Percentiles rank a stretch among this genome's conserved stretches.
Evolutionary conservation across 2,888 invertebrate genomes (phyloP).

Genomic region (Microctonus hyperodae): DNA sequence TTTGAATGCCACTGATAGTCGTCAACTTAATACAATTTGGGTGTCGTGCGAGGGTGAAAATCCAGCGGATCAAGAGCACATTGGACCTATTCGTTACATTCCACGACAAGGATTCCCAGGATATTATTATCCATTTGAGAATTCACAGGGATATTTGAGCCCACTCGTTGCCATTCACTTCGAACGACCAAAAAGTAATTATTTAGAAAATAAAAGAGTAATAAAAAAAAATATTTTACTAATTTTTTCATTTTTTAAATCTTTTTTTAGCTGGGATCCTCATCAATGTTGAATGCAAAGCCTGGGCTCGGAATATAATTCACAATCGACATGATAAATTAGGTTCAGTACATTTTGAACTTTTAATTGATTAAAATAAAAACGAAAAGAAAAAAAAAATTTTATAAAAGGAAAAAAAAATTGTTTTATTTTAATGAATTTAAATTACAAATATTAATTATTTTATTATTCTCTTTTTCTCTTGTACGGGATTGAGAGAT

Average conservation of each 20-base stretch:
- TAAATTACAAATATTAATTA: neutral
- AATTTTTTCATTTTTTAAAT: constrained; percentile 22
- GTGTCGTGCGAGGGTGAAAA: constrained; percentile 95
- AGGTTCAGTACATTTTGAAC: constrained; percentile 78
- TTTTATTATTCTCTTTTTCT: neutral
- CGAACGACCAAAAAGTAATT: constrained; percentile 81
- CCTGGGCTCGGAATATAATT: constrained; percentile 74
- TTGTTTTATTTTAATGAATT: neutral
- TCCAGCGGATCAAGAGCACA: constrained; percentile 90
- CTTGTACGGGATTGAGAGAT: neutral
- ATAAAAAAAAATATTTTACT: neutral
- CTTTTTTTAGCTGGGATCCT: constrained; percentile 67
- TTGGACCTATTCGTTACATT: constrained; percentile 83
- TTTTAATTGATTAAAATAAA: constrained; percentile 66
- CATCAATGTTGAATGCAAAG: constrained; percentile 75
- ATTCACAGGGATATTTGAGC: constrained; percentile 86
- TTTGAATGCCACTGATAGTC: constrained; percentile 62
- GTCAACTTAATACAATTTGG: constrained; percentile 84
- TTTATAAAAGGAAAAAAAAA: neutral
- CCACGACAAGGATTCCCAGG: constrained; percentile 87
- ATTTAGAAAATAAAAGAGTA: constrained; percentile 39
- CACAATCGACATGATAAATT: constrained; percentile 74
- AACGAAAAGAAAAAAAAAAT: too few species aligned
- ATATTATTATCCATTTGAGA: constrained; percentile 88
- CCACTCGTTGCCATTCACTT: constrained; percentile 89